Conservation (phyloP, 2,797 vertebrate species). For the Alfaro cultratus region DNA sequence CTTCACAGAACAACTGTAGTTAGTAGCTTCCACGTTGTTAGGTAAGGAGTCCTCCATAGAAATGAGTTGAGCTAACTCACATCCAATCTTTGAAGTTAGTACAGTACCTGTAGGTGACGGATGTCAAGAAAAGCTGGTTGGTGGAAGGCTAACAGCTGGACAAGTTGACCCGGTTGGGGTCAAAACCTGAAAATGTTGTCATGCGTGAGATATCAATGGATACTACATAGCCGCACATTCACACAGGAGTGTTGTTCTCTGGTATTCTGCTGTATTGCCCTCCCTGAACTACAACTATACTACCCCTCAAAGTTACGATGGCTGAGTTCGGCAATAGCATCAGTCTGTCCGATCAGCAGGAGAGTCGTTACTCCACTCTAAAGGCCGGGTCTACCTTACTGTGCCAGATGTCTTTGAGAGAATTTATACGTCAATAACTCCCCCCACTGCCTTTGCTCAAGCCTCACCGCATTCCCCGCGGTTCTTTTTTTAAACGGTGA, state of each 20-base stretch:
- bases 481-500: background rate
- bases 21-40: background rate
- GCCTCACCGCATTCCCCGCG: background rate
- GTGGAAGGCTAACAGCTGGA: background rate
- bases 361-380: background rate
- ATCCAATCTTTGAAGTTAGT: background rate
- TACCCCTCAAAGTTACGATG: background rate
- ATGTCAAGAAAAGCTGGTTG: background rate
- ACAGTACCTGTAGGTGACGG: background rate
- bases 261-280: background rate
- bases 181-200: background rate
- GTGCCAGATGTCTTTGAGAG: background rate
- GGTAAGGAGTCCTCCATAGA: background rate
- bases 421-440: background rate
- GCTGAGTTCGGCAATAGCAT: background rate
- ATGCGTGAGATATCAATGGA: background rate
- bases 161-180: background rate
- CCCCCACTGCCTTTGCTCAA: background rate
- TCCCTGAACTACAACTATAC: background rate
- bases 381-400: background rate
- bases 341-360: background rate
- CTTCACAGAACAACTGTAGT: background rate
- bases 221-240: background rate
- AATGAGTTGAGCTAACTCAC: background rate
- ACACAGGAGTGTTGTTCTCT: background rate